A percentile compares a stretch with the other conserved stretches of the same genome.
Conservation (phyloP, 2,797 vertebrate genomes). For the Semotilus atromaculatus region DNA sequence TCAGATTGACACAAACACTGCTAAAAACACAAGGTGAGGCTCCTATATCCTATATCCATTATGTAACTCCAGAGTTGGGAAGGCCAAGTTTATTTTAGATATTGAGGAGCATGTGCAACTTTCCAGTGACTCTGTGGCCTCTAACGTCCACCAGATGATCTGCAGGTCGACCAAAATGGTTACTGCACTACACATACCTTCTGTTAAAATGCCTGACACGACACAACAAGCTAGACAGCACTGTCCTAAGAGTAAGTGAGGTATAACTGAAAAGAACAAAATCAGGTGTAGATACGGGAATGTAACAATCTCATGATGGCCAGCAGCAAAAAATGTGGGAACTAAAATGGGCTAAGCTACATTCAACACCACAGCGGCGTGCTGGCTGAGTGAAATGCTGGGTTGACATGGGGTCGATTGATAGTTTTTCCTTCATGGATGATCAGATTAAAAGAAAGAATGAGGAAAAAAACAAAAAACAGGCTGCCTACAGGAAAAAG, state of each 20-base stretch:
- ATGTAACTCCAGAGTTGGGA: not conserved
- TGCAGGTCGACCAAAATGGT: slow-evolving; percentile 15
- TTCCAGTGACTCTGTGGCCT: not conserved
- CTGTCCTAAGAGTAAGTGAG: slow-evolving; percentile 48
- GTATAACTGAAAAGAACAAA: slow-evolving; percentile 49
- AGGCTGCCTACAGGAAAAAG: not conserved
- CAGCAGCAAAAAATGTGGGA: slow-evolving; percentile 54
- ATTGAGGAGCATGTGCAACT: slow-evolving; percentile 6
- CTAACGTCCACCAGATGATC: not conserved
- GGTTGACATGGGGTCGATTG: slow-evolving; percentile 5
- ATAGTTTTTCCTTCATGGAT: slow-evolving; percentile 29
- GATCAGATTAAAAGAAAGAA: not conserved
- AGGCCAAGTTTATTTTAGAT: slow-evolving; percentile 3
- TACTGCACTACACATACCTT: slow-evolving; percentile 20
- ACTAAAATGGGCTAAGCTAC: slow-evolving; percentile 51
- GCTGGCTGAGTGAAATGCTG: slow-evolving; percentile 47
- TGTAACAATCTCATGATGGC: slow-evolving; percentile 58
- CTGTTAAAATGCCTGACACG: slow-evolving; percentile 38
- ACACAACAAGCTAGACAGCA: slow-evolving; percentile 45
- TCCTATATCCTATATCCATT: not conserved
- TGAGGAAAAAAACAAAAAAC: not conserved
- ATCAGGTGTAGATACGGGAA: slow-evolving; percentile 39
- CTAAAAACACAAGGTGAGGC: not conserved
- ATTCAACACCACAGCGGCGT: slow-evolving; percentile 57
- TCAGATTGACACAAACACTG: not conserved